phyloP scores from a whole-genome alignment of 2,797 vertebrate species.

The Meriones psammophilus region DNA sequence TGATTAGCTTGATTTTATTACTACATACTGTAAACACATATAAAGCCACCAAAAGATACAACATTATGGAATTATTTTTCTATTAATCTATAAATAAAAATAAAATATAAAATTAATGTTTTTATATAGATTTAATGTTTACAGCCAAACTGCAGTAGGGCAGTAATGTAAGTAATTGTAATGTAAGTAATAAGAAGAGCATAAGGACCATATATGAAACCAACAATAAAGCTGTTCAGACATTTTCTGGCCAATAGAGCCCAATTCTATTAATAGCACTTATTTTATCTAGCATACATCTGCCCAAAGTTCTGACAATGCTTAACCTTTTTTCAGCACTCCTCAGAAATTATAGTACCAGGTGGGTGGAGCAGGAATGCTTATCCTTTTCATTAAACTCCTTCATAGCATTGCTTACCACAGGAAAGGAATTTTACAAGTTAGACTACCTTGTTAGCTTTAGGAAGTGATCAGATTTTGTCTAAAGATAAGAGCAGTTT shows the following conservation, averaged over 20 bases:
- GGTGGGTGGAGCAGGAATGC: neutral
- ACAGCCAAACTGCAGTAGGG: neutral
- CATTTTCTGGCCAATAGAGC: neutral
- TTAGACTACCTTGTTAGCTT: neutral
- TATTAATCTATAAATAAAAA: neutral
- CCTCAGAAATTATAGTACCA: neutral
- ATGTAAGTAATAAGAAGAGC: neutral
- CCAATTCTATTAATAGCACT: no score
- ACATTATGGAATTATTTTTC: neutral
- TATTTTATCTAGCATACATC: neutral
- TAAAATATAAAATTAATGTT: neutral
- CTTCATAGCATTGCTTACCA: neutral
- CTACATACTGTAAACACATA: neutral
- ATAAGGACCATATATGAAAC: neutral
- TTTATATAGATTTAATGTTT: neutral
- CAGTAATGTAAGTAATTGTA: neutral
- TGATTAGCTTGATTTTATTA: neutral
- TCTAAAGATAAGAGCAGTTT: neutral
- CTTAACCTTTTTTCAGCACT: neutral
- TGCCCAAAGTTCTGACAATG: neutral
- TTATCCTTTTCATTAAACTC: neutral
- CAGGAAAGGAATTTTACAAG: neutral
- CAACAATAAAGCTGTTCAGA: neutral
- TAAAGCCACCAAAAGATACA: neutral
- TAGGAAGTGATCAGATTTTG: neutral